phyloP scores from a whole-genome alignment of 2,797 vertebrate genomes.

The Alfaro cultratus region DNA sequence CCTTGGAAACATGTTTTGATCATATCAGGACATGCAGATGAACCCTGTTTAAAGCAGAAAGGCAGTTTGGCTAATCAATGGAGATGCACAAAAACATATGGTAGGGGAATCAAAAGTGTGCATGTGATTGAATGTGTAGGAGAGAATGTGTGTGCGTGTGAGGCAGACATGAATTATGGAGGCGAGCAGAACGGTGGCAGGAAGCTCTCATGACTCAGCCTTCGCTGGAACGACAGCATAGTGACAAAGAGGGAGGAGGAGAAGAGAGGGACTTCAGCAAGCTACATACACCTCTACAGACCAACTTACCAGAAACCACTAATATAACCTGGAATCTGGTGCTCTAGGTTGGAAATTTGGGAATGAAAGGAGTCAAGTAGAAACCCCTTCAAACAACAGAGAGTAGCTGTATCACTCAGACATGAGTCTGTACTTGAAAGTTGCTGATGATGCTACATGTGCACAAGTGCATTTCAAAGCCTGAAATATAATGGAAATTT shows the following conservation, averaged over 20 bases:
- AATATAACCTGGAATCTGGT: constrained; percentile 18
- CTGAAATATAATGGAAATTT: neutral
- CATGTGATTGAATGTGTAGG: constrained; percentile 35
- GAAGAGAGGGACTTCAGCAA: constrained; percentile 18
- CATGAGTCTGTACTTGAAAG: constrained; percentile 12
- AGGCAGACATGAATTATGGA: constrained; percentile 71
- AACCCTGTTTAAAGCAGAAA: neutral
- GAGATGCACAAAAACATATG: constrained; percentile 46
- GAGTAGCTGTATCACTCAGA: neutral
- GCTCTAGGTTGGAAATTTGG: constrained; percentile 24
- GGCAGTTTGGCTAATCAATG: neutral
- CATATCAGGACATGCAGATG: constrained; percentile 24
- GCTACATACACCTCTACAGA: constrained; percentile 31
- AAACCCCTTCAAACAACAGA: constrained; percentile 14
- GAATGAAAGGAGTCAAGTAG: constrained; percentile 17
- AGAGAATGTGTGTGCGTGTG: constrained; percentile 48
- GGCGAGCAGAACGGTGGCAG: constrained; percentile 67
- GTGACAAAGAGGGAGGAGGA: constrained; percentile 32
- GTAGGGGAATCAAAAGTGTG: constrained; percentile 39
- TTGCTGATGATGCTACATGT: neutral
- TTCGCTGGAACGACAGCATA: constrained; percentile 66
- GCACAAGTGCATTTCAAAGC: neutral
- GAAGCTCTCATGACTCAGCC: constrained; percentile 73
- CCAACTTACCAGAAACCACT: constrained; percentile 25
- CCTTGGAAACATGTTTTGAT: constrained; percentile 1